These are phyloP conservation scores for Ficedula albicollis DNA, from an alignment of 2,797 vertebrate species.

Conservation along the genomic window DNA sequence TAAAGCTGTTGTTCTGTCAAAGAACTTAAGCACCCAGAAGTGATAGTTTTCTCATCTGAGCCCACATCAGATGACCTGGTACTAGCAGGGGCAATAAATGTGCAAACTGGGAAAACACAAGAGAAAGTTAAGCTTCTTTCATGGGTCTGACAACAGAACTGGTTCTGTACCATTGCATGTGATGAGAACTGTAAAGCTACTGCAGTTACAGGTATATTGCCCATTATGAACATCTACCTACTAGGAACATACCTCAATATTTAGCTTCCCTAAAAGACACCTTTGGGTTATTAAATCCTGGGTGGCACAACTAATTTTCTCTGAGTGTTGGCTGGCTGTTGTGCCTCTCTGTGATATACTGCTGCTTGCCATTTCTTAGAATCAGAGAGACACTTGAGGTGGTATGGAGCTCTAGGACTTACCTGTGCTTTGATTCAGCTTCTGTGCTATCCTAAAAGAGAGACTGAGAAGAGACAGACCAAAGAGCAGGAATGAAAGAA, in stretches of 20 bases:
- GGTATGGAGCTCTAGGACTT: neutral
- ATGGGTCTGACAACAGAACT: neutral
- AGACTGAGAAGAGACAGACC: neutral
- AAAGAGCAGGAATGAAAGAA: neutral
- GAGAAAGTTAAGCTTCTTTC: neutral
- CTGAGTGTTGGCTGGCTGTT: neutral
- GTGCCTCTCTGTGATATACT: neutral
- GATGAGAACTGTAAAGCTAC: neutral
- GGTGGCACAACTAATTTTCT: neutral
- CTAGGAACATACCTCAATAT: neutral
- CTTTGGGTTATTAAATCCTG: neutral
- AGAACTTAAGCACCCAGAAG: neutral
- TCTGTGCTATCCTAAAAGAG: neutral
- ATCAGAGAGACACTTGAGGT: neutral
- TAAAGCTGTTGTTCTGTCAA: neutral
- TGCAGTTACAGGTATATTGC: neutral
- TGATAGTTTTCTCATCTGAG: neutral
- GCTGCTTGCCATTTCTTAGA: neutral
- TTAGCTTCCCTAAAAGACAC: neutral
- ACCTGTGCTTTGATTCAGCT: neutral
- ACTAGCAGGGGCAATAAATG: neutral
- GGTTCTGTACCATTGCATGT: neutral
- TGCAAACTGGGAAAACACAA: neutral
- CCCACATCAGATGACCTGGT: neutral
- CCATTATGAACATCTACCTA: neutral